phyloP scores from a whole-genome alignment of 2,888 invertebrate genomes.

The Sympetrum striolatum region DNA sequence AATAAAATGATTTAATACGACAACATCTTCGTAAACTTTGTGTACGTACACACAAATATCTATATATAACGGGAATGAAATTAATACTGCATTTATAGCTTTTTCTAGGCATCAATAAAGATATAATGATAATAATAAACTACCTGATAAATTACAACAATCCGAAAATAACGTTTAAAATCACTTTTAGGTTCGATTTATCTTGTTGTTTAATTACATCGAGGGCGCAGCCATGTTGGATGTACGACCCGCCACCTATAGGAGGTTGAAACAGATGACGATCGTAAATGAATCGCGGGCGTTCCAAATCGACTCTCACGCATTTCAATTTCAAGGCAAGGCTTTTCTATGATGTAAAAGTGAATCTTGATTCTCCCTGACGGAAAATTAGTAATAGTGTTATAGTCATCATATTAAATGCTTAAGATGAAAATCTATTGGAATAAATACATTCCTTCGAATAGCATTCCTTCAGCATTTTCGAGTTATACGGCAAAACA shows the following conservation, averaged over 20 bases:
- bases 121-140: background rate
- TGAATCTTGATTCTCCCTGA: too few species aligned
- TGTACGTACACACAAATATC: background rate
- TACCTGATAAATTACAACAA: background rate
- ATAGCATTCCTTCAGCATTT: too few species aligned
- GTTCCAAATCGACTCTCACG: too few species aligned
- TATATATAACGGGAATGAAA: background rate
- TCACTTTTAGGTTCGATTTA: background rate
- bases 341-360: too few species aligned
- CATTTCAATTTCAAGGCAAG: too few species aligned
- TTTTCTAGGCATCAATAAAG: background rate
- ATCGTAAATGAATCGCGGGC: background rate
- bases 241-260: background rate
- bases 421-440: too few species aligned
- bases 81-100: background rate
- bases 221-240: slow-evolving; percentile 32
- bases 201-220: slow-evolving; percentile 6
- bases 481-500: too few species aligned
- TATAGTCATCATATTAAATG: too few species aligned
- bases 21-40: background rate
- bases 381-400: too few species aligned
- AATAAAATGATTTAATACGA: background rate
- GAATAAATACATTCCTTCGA: too few species aligned
- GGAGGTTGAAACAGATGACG: background rate
- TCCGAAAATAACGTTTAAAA: background rate